Percentiles rank a stretch among this genome's conserved stretches.
Evolutionary conservation across 2,797 vertebrate species (phyloP).

Genomic region (Gallinago nigripennis): DNA sequence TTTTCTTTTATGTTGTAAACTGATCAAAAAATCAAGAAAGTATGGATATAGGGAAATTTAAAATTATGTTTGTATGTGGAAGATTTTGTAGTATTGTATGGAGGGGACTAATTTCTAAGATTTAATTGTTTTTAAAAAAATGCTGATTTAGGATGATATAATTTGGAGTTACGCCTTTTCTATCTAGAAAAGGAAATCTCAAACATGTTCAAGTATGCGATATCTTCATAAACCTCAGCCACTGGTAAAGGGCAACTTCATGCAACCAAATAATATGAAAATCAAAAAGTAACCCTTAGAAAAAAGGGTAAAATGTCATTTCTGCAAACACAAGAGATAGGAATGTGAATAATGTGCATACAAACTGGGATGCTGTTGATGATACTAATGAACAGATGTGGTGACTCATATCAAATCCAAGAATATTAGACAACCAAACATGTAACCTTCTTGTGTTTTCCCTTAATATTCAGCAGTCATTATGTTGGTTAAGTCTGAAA

Average conservation of each 20-base stretch:
- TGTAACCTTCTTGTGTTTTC: conserved; percentile 77
- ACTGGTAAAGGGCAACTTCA: conserved; percentile 77
- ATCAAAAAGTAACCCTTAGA: conserved; percentile 74
- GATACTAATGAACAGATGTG: conserved; percentile 76
- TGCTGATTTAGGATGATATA: conserved; percentile 40
- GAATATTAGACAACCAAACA: conserved; percentile 83
- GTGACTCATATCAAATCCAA: conserved; percentile 82
- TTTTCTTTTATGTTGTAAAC: conserved; percentile 61
- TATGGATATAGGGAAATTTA: conserved; percentile 49
- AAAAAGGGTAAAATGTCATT: conserved; percentile 76
- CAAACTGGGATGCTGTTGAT: conserved; percentile 79
- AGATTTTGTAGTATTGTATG: conserved; percentile 49
- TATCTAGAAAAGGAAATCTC: conserved; percentile 61
- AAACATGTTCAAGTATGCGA: conserved; percentile 55
- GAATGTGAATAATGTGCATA: conserved; percentile 81
- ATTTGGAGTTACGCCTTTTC: conserved; percentile 69
- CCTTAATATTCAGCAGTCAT: conserved; percentile 85
- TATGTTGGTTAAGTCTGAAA: conserved; percentile 89
- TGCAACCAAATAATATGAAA: conserved; percentile 79
- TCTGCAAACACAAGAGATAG: conserved; percentile 79
- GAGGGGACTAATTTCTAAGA: conserved; percentile 51
- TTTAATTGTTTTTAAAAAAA: conserved; percentile 50
- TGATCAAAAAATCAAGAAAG: conserved; percentile 40
- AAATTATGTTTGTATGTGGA: conserved; percentile 34
- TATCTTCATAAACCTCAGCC: conserved; percentile 66